Percentiles rank a stretch among this genome's conserved stretches.
Conservation (phyloP, 92 coral and sea anemone species). For the Zoanthus sansibaricus region DNA sequence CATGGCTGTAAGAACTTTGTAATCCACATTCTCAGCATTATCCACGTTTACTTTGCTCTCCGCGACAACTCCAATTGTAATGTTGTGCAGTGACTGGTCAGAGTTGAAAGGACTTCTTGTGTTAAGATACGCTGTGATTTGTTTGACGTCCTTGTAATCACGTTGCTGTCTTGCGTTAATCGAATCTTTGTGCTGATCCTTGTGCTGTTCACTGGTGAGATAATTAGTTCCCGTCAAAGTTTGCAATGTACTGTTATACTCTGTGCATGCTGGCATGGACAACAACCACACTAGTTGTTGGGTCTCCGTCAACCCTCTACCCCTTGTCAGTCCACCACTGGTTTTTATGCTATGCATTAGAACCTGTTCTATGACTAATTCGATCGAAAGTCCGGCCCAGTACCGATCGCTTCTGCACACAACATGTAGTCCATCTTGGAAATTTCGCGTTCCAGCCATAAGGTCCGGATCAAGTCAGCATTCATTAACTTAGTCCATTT, state of each 20-base stretch:
- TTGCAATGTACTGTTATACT: too few species aligned
- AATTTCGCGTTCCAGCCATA: too few species aligned
- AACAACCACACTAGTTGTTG: too few species aligned
- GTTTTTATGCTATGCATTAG: neutral
- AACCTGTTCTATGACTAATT: neutral
- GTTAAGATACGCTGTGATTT: conserved; percentile 1
- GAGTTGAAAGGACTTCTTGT: conserved; percentile 1
- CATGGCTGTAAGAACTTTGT: neutral
- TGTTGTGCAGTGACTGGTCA: neutral
- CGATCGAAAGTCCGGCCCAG: neutral
- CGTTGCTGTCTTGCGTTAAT: neutral
- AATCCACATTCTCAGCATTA: neutral
- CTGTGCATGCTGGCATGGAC: too few species aligned
- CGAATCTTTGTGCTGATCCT: conserved; percentile 1
- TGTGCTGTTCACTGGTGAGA: neutral
- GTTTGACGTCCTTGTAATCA: conserved; percentile 1
- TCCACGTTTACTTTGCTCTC: conserved; percentile 3
- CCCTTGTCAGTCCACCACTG: neutral
- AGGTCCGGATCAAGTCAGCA: too few species aligned
- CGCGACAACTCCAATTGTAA: conserved; percentile 17
- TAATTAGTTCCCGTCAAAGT: too few species aligned
- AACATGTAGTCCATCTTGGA: neutral
- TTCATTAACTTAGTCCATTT: too few species aligned
- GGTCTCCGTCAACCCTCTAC: too few species aligned
- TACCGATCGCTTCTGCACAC: neutral